phyloP scores from a whole-genome alignment of 2,113 vertebrate genomes.

The Stomatorhinus ivindoensis region DNA sequence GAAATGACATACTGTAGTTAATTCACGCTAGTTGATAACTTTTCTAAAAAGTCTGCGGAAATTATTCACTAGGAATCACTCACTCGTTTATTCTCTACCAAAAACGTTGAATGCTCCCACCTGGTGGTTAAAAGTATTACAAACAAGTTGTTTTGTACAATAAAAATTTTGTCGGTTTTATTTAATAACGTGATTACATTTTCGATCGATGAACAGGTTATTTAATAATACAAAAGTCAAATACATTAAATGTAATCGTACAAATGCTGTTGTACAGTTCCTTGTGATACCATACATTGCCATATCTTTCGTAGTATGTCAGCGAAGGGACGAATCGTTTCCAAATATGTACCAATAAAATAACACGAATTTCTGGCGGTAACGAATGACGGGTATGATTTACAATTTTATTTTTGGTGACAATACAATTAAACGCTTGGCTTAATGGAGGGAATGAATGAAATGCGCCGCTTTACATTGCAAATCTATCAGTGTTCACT shows the following conservation, averaged over 20 bases:
- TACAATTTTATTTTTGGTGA: not conserved
- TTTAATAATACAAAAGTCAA: not conserved
- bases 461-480: not conserved
- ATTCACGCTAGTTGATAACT: not conserved
- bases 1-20: not conserved
- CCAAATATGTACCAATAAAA: not conserved
- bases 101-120: conserved; percentile 2
- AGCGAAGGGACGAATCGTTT: not conserved
- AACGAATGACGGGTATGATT: not conserved
- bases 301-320: not conserved
- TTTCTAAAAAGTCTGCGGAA: not conserved
- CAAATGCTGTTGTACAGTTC: not conserved
- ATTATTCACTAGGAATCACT: not conserved
- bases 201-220: not conserved
- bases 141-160: not conserved
- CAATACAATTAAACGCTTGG: not conserved
- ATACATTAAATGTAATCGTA: not conserved
- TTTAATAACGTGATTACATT: not conserved
- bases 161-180: not conserved
- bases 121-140: conserved; percentile 5
- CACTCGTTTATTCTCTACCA: not conserved
- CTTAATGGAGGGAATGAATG: not conserved
- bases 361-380: not conserved
- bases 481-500: not conserved
- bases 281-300: not conserved